phyloP scores from a whole-genome alignment of 2,797 vertebrate genomes.

The Acestrorhynchus altus region DNA sequence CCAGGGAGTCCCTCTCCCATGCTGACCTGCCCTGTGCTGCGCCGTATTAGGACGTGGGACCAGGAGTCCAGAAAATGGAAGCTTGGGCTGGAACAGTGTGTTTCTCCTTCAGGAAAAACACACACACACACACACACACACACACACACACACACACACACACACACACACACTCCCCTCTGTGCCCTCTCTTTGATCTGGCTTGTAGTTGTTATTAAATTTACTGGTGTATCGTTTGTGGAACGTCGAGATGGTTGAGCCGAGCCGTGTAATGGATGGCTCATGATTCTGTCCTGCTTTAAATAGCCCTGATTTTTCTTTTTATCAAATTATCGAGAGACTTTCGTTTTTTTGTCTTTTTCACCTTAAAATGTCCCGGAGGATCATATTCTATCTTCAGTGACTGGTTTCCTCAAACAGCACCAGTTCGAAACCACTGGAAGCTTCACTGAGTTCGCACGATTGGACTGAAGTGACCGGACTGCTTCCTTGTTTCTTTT shows the following conservation, averaged over 20 bases:
- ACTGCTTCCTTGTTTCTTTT: slow-evolving; percentile 24
- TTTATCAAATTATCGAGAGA: slow-evolving; percentile 56
- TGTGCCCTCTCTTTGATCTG: slow-evolving; percentile 41
- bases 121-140: slow-evolving; percentile 15
- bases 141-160: slow-evolving; percentile 21
- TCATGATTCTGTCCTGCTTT: slow-evolving; percentile 58
- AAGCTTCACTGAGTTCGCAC: slow-evolving; percentile 9
- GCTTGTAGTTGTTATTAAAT: slow-evolving; percentile 48
- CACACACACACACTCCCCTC: neutral
- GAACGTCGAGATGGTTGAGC: slow-evolving; percentile 54
- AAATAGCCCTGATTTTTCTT: slow-evolving; percentile 47
- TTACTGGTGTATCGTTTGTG: slow-evolving; percentile 52
- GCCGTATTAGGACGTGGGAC: slow-evolving; percentile 80
- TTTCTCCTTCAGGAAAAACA: slow-evolving; percentile 46
- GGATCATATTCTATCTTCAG: slow-evolving; percentile 35
- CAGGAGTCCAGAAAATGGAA: slow-evolving; percentile 44
- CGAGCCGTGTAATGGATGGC: slow-evolving; percentile 58
- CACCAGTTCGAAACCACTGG: slow-evolving; percentile 16
- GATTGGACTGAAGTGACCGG: slow-evolving; percentile 23
- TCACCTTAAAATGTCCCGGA: slow-evolving; percentile 57
- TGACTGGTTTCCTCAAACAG: slow-evolving; percentile 12
- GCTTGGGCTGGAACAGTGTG: slow-evolving; percentile 47
- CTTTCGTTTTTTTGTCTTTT: slow-evolving; percentile 45
- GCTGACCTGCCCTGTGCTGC: slow-evolving; percentile 78
- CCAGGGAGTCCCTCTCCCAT: slow-evolving; percentile 81